Evolutionary conservation across 2,888 invertebrate species (phyloP).

Genomic region (Drosophila nigricruria): DNA sequence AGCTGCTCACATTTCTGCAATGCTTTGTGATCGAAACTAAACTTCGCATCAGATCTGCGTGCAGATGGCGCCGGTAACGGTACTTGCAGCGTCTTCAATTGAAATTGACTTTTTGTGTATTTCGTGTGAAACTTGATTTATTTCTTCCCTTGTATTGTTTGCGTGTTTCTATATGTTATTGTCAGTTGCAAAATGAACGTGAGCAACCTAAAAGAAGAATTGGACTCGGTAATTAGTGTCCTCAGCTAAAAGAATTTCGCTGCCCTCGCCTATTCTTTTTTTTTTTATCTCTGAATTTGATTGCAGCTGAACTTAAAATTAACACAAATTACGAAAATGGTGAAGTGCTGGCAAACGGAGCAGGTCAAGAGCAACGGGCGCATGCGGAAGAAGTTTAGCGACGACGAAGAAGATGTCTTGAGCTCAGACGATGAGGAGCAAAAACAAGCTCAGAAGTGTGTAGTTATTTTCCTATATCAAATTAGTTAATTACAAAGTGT

Average conservation of each 20-base stretch:
- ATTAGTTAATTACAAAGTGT: background rate
- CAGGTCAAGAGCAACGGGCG: background rate
- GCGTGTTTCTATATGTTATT: conserved; percentile 6
- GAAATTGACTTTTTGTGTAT: conserved; percentile 8
- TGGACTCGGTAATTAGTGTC: conserved; percentile 3
- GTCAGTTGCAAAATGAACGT: conserved; percentile 2
- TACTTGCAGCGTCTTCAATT: conserved; percentile 12
- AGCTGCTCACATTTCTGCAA: conserved; percentile 3
- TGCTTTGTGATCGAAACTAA: conserved; percentile 22
- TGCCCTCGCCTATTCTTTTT: too few species aligned
- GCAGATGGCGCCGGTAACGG: conserved; percentile 45
- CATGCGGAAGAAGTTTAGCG: background rate
- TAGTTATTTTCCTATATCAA: background rate
- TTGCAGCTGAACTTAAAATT: conserved; percentile 25
- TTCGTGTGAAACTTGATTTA: conserved; percentile 1
- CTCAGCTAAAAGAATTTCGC: background rate
- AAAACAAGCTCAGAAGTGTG: conserved; percentile 24
- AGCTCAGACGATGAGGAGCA: conserved; percentile 15
- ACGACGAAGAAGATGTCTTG: conserved; percentile 6
- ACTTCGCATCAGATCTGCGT: background rate
- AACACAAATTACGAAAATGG: background rate
- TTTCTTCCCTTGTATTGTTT: background rate
- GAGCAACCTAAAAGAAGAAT: background rate
- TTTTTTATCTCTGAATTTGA: background rate
- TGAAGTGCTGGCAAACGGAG: background rate